These are phyloP conservation scores for Hypanus sabinus DNA, from an alignment of 2,113 vertebrate genomes.

Conservation along the genomic window DNA sequence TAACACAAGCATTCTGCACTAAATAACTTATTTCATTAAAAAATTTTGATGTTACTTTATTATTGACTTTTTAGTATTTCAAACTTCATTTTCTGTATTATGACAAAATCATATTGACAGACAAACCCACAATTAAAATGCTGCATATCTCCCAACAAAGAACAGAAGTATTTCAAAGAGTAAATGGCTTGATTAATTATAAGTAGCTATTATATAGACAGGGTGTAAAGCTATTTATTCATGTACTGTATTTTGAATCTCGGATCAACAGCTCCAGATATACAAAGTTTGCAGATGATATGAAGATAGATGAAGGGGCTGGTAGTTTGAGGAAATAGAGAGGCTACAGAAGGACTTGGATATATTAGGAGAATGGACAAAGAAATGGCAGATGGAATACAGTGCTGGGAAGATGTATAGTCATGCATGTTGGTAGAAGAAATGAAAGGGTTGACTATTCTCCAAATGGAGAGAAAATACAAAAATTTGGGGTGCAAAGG, in stretches of 20 bases:
- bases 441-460: too few species aligned
- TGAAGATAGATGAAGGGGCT: too few species aligned
- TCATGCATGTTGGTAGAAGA: too few species aligned
- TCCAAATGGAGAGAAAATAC: too few species aligned
- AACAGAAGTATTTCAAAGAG: neutral
- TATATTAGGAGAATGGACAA: too few species aligned
- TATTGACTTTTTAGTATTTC: neutral
- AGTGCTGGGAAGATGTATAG: too few species aligned
- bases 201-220: neutral
- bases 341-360: too few species aligned
- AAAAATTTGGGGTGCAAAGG: too few species aligned
- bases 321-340: too few species aligned
- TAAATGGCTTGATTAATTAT: neutral
- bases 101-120: neutral
- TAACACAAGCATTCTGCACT: neutral
- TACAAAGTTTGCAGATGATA: too few species aligned
- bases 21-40: neutral
- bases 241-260: neutral
- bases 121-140: neutral
- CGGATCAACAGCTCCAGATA: neutral
- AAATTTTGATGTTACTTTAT: neutral
- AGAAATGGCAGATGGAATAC: too few species aligned
- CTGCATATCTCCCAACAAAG: neutral
- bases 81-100: too few species aligned
- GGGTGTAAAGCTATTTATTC: neutral